A percentile compares a stretch with the other conserved stretches of the same genome.
These are phyloP conservation scores for Heliconius hewitsoni DNA, from an alignment of 1,140 invertebrate species.

Conservation along the genomic window DNA sequence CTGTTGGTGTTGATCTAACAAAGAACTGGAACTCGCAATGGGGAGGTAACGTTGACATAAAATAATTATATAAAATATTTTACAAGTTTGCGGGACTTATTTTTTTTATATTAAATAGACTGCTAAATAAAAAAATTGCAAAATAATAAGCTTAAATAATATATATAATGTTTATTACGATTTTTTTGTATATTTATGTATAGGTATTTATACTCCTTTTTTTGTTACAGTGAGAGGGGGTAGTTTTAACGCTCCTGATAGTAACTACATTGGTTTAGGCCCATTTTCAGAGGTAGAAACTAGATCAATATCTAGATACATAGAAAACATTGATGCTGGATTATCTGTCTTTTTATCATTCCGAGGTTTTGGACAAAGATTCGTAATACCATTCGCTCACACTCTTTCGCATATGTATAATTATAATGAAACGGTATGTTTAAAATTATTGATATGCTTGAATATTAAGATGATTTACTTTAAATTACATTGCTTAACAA, in stretches of 20 bases:
- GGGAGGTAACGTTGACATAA: constrained; percentile 52
- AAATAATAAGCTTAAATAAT: not conserved
- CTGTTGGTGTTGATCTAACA: constrained; percentile 65
- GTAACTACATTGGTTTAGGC: constrained; percentile 75
- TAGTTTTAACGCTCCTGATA: constrained; percentile 47
- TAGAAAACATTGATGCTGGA: constrained; percentile 57
- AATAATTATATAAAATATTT: not conserved
- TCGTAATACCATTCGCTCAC: constrained; percentile 77
- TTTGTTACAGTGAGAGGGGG: constrained; percentile 54
- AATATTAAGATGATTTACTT: too few relatives aligned
- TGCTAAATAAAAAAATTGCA: not conserved
- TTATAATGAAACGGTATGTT: constrained; percentile 77
- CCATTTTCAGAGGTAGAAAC: constrained; percentile 86
- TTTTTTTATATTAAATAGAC: not conserved
- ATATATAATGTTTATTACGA: not conserved
- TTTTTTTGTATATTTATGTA: not conserved
- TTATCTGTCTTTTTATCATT: constrained; percentile 75
- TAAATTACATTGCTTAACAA: too few relatives aligned
- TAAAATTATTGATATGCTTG: not conserved
- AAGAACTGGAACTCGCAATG: constrained; percentile 76
- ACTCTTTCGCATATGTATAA: constrained; percentile 69
- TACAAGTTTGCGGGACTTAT: not conserved
- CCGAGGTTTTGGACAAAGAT: constrained; percentile 77
- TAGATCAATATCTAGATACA: constrained; percentile 69
- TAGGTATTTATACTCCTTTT: not conserved